Conservation (phyloP, 2,113 vertebrate species). For the Cavia aperea region DNA sequence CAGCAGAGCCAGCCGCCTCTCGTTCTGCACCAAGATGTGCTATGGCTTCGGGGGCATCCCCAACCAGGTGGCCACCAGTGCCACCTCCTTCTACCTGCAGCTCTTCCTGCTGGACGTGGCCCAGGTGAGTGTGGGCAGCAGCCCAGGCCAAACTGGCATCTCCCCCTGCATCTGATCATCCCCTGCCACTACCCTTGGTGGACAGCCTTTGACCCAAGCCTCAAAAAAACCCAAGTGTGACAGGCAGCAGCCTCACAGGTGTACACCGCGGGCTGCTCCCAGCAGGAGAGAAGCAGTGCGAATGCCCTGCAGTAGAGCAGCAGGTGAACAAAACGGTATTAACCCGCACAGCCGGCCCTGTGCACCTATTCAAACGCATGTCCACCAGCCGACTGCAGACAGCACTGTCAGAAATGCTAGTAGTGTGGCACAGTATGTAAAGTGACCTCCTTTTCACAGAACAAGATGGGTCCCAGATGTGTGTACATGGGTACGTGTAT, state of each 20-base stretch:
- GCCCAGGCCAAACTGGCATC: background rate
- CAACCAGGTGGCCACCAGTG: constrained; percentile 91
- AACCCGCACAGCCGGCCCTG: background rate
- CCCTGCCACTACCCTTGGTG: background rate
- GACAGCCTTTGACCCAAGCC: background rate
- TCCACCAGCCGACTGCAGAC: background rate
- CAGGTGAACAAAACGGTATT: background rate
- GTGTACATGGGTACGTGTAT: background rate
- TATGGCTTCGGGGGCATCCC: constrained; percentile 95
- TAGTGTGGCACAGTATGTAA: background rate
- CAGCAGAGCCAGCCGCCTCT: constrained; percentile 76
- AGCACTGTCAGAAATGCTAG: background rate
- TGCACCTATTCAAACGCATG: background rate
- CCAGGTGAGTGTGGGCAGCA: constrained; percentile 77
- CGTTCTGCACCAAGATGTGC: constrained; percentile 86
- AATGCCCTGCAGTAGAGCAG: background rate
- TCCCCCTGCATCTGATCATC: background rate
- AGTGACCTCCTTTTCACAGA: background rate
- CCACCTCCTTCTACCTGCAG: constrained; percentile 93
- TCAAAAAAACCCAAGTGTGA: background rate
- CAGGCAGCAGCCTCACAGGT: no score
- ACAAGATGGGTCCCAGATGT: background rate
- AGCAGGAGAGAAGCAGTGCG: background rate
- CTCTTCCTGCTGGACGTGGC: constrained; percentile 95
- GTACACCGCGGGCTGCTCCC: background rate